A percentile compares a stretch with the other conserved stretches of the same genome.
These are phyloP conservation scores for Oryctes rhinoceros DNA, from an alignment of 1,140 invertebrate genomes.

Conservation along the genomic window DNA sequence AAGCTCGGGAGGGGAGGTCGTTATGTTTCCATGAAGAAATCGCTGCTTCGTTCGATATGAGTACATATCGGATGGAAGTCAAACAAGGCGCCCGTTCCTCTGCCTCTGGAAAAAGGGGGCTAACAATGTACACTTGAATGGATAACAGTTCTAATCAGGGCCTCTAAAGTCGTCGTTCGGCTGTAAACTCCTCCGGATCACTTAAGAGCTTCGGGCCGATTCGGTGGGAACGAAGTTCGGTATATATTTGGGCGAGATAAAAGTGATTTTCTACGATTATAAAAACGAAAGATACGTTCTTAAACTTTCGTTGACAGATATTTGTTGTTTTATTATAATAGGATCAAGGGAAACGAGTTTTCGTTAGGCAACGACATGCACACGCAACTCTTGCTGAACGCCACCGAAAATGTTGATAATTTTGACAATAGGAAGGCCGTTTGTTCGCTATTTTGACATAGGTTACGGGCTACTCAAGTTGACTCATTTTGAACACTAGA, in stretches of 20 bases:
- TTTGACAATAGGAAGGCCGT: too few species aligned
- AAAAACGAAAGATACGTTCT: too few species aligned
- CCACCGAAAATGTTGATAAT: too few species aligned
- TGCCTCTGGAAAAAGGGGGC: neutral
- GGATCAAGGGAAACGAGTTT: too few species aligned
- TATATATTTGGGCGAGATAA: neutral
- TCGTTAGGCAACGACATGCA: too few species aligned
- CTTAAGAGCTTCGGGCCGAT: conserved; percentile 4
- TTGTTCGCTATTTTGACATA: too few species aligned
- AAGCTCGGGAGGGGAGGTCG: neutral
- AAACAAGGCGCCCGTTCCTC: neutral
- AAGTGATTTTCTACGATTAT: neutral
- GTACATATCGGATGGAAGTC: neutral
- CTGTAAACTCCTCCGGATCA: conserved; percentile 8
- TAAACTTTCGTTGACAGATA: too few species aligned
- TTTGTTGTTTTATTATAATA: too few species aligned
- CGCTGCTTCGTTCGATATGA: neutral
- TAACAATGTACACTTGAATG: conserved; percentile 15
- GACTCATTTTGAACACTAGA: too few species aligned
- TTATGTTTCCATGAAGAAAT: neutral
- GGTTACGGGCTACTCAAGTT: too few species aligned
- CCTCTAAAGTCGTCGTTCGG: conserved; percentile 8
- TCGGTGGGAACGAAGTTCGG: neutral
- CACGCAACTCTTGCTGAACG: too few species aligned
- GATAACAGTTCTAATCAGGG: conserved; percentile 21